Evolutionary conservation across 30 jellyfish, hydroid and myxozoan genomes (phyloP).

Genomic region (Hydractinia echinata): DNA sequence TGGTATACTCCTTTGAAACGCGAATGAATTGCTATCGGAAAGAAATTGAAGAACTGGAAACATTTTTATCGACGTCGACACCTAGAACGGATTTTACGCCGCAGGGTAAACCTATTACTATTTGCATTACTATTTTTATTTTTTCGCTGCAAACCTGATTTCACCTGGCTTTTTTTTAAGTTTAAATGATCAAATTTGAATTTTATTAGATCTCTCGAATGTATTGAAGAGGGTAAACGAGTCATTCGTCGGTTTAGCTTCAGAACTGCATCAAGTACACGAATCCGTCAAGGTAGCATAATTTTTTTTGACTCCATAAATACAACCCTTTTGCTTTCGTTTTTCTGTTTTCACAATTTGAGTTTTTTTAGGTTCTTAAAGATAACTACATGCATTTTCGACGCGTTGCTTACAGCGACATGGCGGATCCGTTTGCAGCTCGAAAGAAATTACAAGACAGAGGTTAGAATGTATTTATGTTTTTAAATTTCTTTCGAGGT

Average conservation of each 20-base stretch:
- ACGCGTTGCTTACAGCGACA: constrained; percentile 44
- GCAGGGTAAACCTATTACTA: constrained; percentile 43
- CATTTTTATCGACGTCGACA: constrained; percentile 54
- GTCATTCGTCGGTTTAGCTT: constrained; percentile 72
- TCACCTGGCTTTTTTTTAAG: neutral
- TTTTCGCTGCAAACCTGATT: neutral
- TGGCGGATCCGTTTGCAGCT: constrained; percentile 49
- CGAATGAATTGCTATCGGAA: constrained; percentile 60
- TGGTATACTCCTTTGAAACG: constrained; percentile 59
- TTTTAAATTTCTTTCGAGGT: neutral
- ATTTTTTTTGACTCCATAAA: neutral
- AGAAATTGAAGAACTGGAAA: constrained; percentile 78
- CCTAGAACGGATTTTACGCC: constrained; percentile 56
- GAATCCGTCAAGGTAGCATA: constrained; percentile 55
- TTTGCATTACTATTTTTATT: neutral
- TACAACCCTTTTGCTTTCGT: too few species aligned
- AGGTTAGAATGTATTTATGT: neutral
- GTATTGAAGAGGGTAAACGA: constrained; percentile 60
- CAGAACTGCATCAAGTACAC: constrained; percentile 72
- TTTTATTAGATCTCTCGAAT: neutral
- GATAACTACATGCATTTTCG: constrained; percentile 56
- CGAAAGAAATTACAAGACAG: constrained; percentile 9
- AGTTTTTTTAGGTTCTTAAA: constrained; percentile 42
- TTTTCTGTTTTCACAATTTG: too few species aligned
- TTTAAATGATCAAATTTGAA: neutral